Evolutionary conservation across 2,113 vertebrate species (phyloP), one percentile per base, ranked within the genome.

Genomic region (Sigmodon hispidus): DNA sequence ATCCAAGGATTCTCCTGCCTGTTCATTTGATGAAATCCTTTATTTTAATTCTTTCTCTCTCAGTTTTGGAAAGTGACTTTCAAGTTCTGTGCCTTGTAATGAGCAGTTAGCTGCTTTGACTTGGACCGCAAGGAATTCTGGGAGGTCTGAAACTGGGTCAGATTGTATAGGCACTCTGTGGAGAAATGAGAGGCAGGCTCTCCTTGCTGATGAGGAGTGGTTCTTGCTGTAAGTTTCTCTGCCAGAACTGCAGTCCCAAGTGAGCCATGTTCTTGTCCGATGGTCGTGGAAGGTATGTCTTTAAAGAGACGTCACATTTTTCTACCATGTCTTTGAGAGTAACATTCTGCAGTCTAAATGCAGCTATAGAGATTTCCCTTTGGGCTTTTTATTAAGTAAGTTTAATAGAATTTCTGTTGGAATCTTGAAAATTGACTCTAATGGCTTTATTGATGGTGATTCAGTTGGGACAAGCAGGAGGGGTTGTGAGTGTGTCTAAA

Each of bases 301-400:
- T 85, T 65, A 65, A 72, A 31, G 73, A 90, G 87, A 48, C 13
- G 15, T 65, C 70, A 50, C 24, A 43, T 94, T 92, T 87, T 69
- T 57, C 75, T 11, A 16, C 34, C 21, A 9, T 36, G 69, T 96
- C 93, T 50, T 97, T 94, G 73, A 89, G 67, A 61, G 76, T 24
- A 89, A 36, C 34, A 50, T 36, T 40, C 86, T 63, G 3, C 55
- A 94, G 0, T 0, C 45, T 93, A 80, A 91, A 55, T 73, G 36
- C 72, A 92, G 88, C 55, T 86, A 85, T n/a, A 15, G 59, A 91
- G 88, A 45, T 94, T 93, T 95, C 45, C 19, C 72, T 84, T 84
- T 85, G 94, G 75, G 83, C 91, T 95, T 59, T 85, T 59, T 85
- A 59, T 94, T 95, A 95, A 96, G 16, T 96, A 88, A 80, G n/a